These are phyloP conservation scores for Gryllus longicercus DNA, from an alignment of 2,888 invertebrate genomes.

Conservation along the genomic window DNA sequence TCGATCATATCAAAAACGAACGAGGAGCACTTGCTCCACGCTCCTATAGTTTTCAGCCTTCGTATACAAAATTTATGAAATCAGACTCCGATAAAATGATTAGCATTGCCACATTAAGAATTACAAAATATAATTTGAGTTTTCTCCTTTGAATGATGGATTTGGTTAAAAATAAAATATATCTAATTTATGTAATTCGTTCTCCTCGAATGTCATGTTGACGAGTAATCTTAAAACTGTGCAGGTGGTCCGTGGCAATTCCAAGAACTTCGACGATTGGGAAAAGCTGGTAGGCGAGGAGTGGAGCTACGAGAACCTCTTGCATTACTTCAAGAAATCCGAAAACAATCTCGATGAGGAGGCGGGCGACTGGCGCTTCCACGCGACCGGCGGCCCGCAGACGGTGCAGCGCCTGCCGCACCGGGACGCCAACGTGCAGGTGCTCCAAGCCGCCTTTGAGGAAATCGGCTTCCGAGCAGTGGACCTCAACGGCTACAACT, in stretches of 20 bases:
- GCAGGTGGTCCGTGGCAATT: neutral
- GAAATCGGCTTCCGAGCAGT: neutral
- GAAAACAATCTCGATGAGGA: neutral
- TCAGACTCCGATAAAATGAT: too few species aligned
- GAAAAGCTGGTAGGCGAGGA: neutral
- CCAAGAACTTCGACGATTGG: neutral
- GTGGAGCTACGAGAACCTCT: neutral
- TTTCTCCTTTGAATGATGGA: too few species aligned
- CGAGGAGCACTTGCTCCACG: too few species aligned
- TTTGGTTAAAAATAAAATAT: too few species aligned
- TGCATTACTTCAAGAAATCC: neutral
- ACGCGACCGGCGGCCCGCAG: neutral
- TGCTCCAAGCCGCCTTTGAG: neutral
- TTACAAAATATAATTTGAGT: too few species aligned
- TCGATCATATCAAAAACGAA: too few species aligned
- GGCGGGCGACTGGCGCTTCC: neutral
- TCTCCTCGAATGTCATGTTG: too few species aligned
- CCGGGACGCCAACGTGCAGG: neutral
- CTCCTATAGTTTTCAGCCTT: too few species aligned
- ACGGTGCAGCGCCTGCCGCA: neutral
- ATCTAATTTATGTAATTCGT: too few species aligned
- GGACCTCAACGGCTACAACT: neutral
- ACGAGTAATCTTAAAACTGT: too few species aligned
- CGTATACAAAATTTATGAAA: too few species aligned
- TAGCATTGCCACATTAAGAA: too few species aligned